Conservation (phyloP, 2,888 invertebrate species). For the Cephus pygmeus region DNA sequence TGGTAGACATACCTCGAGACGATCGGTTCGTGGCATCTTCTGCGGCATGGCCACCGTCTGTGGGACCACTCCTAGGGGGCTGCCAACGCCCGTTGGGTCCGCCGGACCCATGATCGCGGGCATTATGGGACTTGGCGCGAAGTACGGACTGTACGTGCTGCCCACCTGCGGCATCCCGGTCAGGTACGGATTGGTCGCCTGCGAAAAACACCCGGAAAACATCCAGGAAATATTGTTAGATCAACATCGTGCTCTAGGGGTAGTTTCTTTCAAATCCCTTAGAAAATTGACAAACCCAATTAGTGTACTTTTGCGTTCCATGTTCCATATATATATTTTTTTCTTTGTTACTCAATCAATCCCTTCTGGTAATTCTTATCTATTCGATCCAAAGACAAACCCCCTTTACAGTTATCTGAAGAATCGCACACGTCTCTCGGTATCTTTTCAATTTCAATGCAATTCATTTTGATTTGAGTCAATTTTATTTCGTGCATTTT, state of each 20-base stretch:
- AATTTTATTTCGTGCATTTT: background rate
- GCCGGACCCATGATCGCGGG: constrained; percentile 87
- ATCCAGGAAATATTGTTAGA: constrained; percentile 42
- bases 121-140: constrained; percentile 88
- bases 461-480: background rate
- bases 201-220: constrained; percentile 54
- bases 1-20: constrained; percentile 88
- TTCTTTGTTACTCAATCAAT: background rate
- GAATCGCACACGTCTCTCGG: background rate
- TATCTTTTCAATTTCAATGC: background rate
- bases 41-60: constrained; percentile 90
- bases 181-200: constrained; percentile 93
- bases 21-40: constrained; percentile 94
- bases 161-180: constrained; percentile 90
- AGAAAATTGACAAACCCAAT: constrained; percentile 35
- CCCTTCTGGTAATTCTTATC: constrained; percentile 19
- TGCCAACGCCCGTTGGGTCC: constrained; percentile 82
- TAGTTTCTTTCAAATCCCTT: background rate
- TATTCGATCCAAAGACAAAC: too few species aligned
- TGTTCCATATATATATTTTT: background rate
- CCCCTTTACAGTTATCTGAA: background rate
- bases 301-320: constrained; percentile 18
- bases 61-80: constrained; percentile 85
- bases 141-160: constrained; percentile 92
- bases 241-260: background rate